Evolutionary conservation across 2,113 vertebrate species (phyloP).

Genomic region (Ciconia stormi): DNA sequence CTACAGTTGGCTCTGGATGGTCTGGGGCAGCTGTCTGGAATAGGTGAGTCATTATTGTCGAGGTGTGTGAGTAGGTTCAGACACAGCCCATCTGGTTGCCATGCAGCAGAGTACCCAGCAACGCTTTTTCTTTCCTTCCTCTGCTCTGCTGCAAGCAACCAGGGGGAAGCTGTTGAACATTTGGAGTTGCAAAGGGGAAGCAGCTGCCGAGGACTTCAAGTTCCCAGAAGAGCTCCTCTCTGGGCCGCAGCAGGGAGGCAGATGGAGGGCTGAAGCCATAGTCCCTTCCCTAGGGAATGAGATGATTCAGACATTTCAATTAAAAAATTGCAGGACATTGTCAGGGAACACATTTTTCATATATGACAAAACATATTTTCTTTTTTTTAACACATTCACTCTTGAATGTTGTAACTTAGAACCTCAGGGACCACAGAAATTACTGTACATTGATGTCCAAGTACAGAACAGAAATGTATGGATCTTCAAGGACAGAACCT

Average conservation of each 20-base stretch:
- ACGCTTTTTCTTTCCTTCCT: background rate
- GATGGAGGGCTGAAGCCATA: background rate
- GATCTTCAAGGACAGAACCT: background rate
- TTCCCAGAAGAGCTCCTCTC: slow-evolving; percentile 22
- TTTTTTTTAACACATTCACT: background rate
- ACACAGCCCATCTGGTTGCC: background rate
- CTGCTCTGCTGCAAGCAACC: background rate
- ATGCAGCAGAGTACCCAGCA: background rate
- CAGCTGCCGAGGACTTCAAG: slow-evolving; percentile 7
- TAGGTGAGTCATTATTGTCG: background rate
- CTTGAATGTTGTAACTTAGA: background rate
- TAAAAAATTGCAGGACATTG: background rate
- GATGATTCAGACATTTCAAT: background rate
- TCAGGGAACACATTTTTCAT: background rate
- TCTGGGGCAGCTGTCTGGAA: background rate
- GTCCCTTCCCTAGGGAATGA: background rate
- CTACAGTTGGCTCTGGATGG: background rate
- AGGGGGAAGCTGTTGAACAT: background rate
- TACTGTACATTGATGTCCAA: background rate
- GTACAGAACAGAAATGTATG: background rate
- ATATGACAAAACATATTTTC: background rate
- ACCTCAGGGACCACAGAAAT: background rate
- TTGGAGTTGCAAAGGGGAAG: slow-evolving; percentile 8
- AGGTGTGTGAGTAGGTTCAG: background rate
- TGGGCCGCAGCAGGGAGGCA: background rate